These are phyloP conservation scores for Anseranas semipalmata DNA, from an alignment of 2,113 vertebrate genomes.

Conservation along the genomic window DNA sequence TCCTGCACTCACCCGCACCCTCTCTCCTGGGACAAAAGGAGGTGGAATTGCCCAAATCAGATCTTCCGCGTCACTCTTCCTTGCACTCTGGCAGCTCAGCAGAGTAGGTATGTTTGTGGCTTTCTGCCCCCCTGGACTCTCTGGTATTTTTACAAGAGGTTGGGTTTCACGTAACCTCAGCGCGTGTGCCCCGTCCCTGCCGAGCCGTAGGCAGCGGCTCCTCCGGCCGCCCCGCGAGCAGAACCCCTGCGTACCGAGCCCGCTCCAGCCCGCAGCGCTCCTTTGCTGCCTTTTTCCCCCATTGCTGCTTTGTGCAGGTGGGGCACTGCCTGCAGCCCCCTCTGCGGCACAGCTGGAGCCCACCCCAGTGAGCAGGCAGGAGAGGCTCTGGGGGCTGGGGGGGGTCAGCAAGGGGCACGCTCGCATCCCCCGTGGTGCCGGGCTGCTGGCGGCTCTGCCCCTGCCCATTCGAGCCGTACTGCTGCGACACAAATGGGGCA, in stretches of 20 bases:
- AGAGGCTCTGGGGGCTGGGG: rapidly evolving
- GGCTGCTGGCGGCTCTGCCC: background rate
- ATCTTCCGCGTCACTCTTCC: background rate
- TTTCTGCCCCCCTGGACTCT: background rate
- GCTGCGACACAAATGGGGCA: constrained; percentile 22
- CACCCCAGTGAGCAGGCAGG: rapidly evolving
- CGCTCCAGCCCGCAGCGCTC: background rate
- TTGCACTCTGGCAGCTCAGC: rapidly evolving
- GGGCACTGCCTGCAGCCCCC: background rate
- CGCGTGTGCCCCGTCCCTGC: background rate
- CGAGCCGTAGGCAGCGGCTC: background rate
- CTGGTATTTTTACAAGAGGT: background rate
- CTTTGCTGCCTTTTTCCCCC: background rate
- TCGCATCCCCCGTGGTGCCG: background rate
- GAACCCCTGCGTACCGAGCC: background rate
- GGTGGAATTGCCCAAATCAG: background rate
- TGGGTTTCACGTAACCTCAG: background rate
- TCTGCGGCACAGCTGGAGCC: background rate
- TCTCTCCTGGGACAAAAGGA: no score
- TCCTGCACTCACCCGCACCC: background rate
- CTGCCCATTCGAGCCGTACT: background rate
- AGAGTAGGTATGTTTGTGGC: background rate
- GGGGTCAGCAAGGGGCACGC: background rate
- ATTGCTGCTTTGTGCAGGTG: background rate
- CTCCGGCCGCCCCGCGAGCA: background rate